These are phyloP conservation scores for Epinephelus lanceolatus DNA, from an alignment of 2,113 vertebrate genomes.

Conservation along the genomic window DNA sequence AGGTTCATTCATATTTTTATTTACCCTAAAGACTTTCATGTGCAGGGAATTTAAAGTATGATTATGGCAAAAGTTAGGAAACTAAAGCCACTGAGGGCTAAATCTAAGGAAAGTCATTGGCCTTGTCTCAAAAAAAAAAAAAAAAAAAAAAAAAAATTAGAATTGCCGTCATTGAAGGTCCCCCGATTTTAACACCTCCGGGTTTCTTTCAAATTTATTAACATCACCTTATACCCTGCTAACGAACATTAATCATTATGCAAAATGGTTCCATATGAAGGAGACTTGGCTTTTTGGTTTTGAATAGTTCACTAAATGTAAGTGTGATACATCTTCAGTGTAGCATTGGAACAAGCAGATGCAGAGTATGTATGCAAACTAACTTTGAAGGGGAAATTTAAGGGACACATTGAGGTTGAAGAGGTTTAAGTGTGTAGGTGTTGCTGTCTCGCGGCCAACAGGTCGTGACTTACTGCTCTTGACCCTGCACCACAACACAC, in stretches of 20 bases:
- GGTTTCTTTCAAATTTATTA: background rate
- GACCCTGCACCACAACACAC: conserved; percentile 27
- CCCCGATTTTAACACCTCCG: background rate
- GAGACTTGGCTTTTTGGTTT: conserved; percentile 34
- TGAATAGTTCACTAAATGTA: conserved; percentile 40
- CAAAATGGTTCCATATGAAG: conserved; percentile 18
- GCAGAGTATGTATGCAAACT: conserved; percentile 11
- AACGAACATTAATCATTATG: conserved; percentile 15
- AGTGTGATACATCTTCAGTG: conserved; percentile 8
- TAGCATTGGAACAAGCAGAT: conserved; percentile 10
- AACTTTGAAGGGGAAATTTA: conserved; percentile 39
- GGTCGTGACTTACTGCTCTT: conserved; percentile 40
- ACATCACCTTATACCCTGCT: background rate
- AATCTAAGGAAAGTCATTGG: conserved; percentile 1
- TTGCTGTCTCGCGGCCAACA: conserved; percentile 39
- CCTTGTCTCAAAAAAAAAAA: conserved; percentile 21
- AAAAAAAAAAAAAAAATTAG: background rate
- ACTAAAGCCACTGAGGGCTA: conserved; percentile 1
- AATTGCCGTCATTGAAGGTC: background rate
- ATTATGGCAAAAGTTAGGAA: background rate
- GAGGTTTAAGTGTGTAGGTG: conserved; percentile 37
- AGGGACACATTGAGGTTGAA: conserved; percentile 43
- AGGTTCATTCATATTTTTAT: background rate
- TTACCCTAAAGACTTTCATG: background rate
- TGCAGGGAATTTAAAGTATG: background rate